Percentiles rank a stretch among this genome's conserved stretches.
Evolutionary conservation across 2,888 invertebrate genomes (phyloP).

Genomic region (Ectemnius lituratus): DNA sequence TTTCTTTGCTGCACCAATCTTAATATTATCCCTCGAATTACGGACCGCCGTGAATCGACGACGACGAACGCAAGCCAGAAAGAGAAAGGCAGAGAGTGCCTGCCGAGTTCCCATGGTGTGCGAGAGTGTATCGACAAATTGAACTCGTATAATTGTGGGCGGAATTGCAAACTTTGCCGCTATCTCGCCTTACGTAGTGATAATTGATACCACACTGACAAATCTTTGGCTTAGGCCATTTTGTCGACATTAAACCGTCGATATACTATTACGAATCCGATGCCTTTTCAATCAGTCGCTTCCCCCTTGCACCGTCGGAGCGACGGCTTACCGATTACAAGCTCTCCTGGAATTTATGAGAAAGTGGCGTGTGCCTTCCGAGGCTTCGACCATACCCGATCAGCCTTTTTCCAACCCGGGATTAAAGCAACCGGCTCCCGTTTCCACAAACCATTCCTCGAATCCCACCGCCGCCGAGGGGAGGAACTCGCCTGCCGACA

Average conservation of each 20-base stretch:
- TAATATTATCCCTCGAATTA: constrained; percentile 75
- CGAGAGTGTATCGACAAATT: constrained; percentile 54
- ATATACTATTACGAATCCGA: no score
- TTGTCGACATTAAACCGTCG: background rate
- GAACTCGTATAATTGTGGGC: constrained; percentile 65
- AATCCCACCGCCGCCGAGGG: constrained; percentile 29
- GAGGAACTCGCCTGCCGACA: constrained; percentile 10
- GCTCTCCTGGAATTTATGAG: constrained; percentile 28
- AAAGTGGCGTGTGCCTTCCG: constrained; percentile 61
- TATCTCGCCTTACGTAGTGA: background rate
- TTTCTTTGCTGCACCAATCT: constrained; percentile 72
- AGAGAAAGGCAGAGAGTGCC: no score
- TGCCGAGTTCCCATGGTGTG: constrained; percentile 46
- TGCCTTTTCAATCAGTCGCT: no score
- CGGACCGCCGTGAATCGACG: constrained; percentile 47
- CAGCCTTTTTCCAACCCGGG: constrained; percentile 53
- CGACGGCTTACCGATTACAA: constrained; percentile 7
- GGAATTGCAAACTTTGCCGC: constrained; percentile 50
- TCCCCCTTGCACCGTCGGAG: background rate
- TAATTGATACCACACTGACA: background rate
- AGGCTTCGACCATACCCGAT: constrained; percentile 61
- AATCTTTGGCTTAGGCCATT: background rate
- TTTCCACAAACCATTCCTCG: constrained; percentile 46
- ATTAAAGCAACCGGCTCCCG: constrained; percentile 43
- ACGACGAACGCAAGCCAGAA: constrained; percentile 2